Conservation (phyloP, 2,797 vertebrate species). For the Petrocephalus sullivani region DNA sequence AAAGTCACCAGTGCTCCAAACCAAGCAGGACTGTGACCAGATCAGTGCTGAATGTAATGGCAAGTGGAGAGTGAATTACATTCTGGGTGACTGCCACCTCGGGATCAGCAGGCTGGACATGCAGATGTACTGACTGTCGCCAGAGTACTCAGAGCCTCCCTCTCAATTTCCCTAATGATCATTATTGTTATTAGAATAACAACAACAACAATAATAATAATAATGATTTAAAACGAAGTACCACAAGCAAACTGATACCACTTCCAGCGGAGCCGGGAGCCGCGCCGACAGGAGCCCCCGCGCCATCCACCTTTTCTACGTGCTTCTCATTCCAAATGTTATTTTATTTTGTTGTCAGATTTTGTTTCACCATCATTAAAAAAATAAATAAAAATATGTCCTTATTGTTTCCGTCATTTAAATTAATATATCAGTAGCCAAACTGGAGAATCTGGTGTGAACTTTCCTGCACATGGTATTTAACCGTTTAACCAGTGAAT, state of each 20-base stretch:
- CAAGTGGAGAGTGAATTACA: neutral
- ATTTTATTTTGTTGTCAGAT: neutral
- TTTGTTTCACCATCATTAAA: neutral
- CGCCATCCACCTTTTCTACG: neutral
- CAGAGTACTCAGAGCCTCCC: too few species aligned
- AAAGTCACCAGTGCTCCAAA: neutral
- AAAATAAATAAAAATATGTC: neutral
- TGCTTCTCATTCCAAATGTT: neutral
- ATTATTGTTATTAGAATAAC: neutral
- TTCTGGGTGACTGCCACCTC: neutral
- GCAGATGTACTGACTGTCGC: neutral
- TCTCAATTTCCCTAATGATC: neutral
- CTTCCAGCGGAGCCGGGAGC: neutral
- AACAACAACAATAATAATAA: neutral
- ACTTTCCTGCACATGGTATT: neutral
- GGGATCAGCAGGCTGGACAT: neutral
- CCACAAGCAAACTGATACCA: neutral
- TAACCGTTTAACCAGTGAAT: neutral
- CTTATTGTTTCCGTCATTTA: slow-evolving; percentile 17
- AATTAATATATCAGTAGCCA: slow-evolving; percentile 35
- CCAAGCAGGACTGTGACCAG: neutral
- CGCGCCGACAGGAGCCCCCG: too few species aligned
- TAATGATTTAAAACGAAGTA: neutral
- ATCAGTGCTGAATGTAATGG: neutral
- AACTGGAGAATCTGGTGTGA: slow-evolving; percentile 60